Base-by-base conservation (phyloP, 2,797 vertebrate genomes). In the Balearica regulorum region DNA sequence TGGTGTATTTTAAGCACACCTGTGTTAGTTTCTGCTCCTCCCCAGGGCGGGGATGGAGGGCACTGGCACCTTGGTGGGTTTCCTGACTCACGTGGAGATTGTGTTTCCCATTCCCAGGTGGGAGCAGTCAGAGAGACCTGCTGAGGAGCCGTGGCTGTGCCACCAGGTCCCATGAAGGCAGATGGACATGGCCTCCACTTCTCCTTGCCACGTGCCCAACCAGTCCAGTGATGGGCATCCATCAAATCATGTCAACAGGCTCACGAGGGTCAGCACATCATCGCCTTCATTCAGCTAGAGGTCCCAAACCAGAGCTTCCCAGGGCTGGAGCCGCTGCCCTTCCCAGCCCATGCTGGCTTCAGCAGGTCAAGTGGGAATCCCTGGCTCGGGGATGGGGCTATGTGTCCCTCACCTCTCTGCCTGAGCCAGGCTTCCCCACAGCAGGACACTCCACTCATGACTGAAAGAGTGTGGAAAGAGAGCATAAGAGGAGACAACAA, bases 171-270 rank as follows among this genome's bases (percentile, higher is more conserved):
- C 14, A 6, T 7, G 3, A 9, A n/a, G 48, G 68, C 71, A 62
- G 58, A 16, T 5, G 5, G 35, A 25, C 25, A 7, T 1, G 1
- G 58, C 13, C 39, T n/a, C 33, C 3, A 1, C 29, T 35, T 75
- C 41, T 78, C 22, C 51, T 41, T 77, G 44, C 33, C 25, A 3
- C 3, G 1, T 10, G 11, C 18, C 9, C 60, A 76, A 2, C 16
- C 35, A 22, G 35, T 33, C 31, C 1, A 0, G 2, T 41, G n/a
- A 44, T 22, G 16, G 16, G 5, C 48, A n/a, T 37, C 18, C 13
- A 35, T 10, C 5, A 43, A 80, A 57, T 64, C 14, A 37, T 5
- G 5, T 35, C 60, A 41, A 1, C 2, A 64, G 48, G 26, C 26
- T 89, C 13, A 2, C 5, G 3, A 31, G 14, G 15, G 4, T 82